A percentile compares a stretch with the other conserved stretches of the same genome.
These are phyloP conservation scores for Dendrocincla tyrannina DNA, from an alignment of 2,797 vertebrate genomes.

Conservation along the genomic window DNA sequence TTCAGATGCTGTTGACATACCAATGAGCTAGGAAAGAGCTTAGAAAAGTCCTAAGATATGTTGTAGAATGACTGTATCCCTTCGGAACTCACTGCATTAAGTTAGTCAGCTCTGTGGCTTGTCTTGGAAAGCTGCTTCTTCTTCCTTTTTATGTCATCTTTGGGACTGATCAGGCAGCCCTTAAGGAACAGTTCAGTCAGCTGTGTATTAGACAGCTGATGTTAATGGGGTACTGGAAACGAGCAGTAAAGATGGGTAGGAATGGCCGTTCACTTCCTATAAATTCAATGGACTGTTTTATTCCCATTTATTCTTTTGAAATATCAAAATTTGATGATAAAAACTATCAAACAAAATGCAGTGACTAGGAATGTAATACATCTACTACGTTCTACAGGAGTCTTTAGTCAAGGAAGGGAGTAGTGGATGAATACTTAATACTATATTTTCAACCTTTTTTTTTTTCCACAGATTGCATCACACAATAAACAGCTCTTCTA, in stretches of 20 bases:
- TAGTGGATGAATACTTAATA: neutral
- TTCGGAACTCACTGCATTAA: neutral
- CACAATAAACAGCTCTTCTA: neutral
- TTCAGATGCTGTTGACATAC: neutral
- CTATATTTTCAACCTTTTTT: neutral
- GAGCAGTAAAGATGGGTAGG: accelerated
- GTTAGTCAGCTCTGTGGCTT: neutral
- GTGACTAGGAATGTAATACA: neutral
- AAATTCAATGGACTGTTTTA: neutral
- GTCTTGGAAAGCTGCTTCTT: neutral
- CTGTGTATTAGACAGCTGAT: neutral
- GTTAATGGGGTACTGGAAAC: neutral
- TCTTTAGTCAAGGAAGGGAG: neutral
- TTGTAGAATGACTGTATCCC: neutral
- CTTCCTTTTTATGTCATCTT: neutral
- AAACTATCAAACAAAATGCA: neutral
- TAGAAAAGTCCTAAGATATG: neutral
- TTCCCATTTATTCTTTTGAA: neutral
- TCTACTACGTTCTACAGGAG: neutral
- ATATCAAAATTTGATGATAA: neutral
- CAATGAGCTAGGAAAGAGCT: neutral
- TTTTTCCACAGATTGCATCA: neutral
- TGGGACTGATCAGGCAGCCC: neutral
- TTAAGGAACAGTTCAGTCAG: neutral
- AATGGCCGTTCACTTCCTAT: neutral